Percentiles rank a stretch among this genome's conserved stretches.
These are phyloP conservation scores for Pseudorectes ferrugineus DNA, from an alignment of 2,113 vertebrate genomes.

Conservation along the genomic window DNA sequence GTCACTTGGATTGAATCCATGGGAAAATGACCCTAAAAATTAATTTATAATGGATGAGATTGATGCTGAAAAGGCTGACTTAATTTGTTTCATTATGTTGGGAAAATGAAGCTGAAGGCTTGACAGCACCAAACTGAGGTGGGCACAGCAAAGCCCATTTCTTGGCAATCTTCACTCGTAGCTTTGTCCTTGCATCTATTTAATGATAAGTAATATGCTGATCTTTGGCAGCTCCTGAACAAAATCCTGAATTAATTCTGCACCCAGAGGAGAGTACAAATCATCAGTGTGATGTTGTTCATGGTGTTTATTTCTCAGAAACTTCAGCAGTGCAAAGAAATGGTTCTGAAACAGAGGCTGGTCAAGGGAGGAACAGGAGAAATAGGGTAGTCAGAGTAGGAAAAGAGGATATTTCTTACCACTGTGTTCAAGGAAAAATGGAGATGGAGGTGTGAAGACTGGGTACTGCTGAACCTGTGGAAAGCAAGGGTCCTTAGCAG, in stretches of 20 bases:
- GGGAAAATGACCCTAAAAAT: slow-evolving; percentile 46
- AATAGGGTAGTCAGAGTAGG: background rate
- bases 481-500: background rate
- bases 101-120: background rate
- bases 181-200: background rate
- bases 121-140: slow-evolving; percentile 14
- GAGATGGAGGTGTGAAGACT: background rate
- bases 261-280: background rate
- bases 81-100: background rate
- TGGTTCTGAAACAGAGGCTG: background rate
- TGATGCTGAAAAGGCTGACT: slow-evolving; percentile 17
- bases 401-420: background rate
- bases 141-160: background rate
- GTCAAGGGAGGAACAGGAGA: background rate
- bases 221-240: slow-evolving; percentile 7
- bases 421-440: background rate
- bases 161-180: background rate
- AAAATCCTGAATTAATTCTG: slow-evolving; percentile 9
- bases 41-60: slow-evolving; percentile 17
- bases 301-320: background rate
- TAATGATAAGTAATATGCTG: background rate
- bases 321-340: background rate
- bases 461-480: background rate
- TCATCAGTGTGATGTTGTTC: background rate
- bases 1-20: slow-evolving; percentile 14